phyloP scores from a whole-genome alignment of 2,113 vertebrate species.

The Tychaedon coryphoeus region DNA sequence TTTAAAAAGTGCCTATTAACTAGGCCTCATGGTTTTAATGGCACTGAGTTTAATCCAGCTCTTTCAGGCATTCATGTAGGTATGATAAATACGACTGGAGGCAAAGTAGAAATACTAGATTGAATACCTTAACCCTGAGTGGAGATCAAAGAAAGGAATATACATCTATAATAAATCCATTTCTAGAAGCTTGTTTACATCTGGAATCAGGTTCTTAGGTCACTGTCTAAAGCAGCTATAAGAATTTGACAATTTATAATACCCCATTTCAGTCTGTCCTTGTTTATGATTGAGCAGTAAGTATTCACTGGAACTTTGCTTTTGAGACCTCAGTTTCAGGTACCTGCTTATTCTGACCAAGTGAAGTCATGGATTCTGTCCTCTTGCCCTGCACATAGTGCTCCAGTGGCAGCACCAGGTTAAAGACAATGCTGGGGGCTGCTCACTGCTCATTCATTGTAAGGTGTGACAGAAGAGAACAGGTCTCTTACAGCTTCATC shows the following conservation, averaged over 20 bases:
- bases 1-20: background rate
- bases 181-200: background rate
- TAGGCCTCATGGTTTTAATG: background rate
- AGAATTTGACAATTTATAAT: background rate
- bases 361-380: background rate
- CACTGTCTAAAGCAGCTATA: background rate
- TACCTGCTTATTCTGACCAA: background rate
- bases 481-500: background rate
- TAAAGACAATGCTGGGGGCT: background rate
- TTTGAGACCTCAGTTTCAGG: background rate
- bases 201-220: background rate
- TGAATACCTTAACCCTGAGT: background rate
- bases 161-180: background rate
- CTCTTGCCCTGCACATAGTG: background rate
- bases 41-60: background rate
- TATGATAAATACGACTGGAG: background rate
- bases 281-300: background rate
- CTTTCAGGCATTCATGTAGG: background rate
- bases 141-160: background rate
- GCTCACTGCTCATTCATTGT: background rate
- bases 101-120: background rate
- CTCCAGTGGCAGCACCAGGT: background rate
- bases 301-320: background rate
- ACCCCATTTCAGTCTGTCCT: background rate
- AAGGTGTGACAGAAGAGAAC: background rate